A percentile compares a stretch with the other conserved stretches of the same genome.
These are phyloP conservation scores for Hedychridium roseum DNA, from an alignment of 2,888 invertebrate species.

Conservation along the genomic window DNA sequence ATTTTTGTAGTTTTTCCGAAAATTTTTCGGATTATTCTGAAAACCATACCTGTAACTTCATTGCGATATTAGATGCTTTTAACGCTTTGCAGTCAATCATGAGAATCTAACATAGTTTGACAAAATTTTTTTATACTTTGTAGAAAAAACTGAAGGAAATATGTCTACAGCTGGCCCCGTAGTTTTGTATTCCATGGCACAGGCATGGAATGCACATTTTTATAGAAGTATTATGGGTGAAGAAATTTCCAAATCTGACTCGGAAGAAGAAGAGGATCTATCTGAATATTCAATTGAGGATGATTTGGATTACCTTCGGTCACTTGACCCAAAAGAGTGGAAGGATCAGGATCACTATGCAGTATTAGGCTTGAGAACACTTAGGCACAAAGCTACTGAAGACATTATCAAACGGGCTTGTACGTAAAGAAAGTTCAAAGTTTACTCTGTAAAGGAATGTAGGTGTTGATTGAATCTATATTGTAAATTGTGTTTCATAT, in stretches of 20 bases:
- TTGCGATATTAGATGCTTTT: not conserved
- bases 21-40: not conserved
- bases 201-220: slow-evolving; percentile 54
- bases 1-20: not conserved
- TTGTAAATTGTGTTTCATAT: not conserved
- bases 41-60: not conserved
- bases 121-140: not conserved
- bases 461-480: slow-evolving; percentile 22
- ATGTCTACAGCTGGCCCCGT: slow-evolving; percentile 49
- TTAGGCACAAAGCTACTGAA: slow-evolving; percentile 86
- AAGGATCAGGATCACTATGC: slow-evolving; percentile 98
- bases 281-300: slow-evolving; percentile 70
- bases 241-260: slow-evolving; percentile 43
- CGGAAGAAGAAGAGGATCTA: slow-evolving; percentile 57
- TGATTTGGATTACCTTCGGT: slow-evolving; percentile 83
- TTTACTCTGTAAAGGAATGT: slow-evolving; percentile 31
- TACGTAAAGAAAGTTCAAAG: slow-evolving; percentile 64
- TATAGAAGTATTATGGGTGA: slow-evolving; percentile 42
- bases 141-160: slow-evolving; percentile 16
- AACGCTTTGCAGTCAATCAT: not conserved
- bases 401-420: slow-evolving; percentile 95
- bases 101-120: not conserved
- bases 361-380: slow-evolving; percentile 87
- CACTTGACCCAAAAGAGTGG: slow-evolving; percentile 95
- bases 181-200: slow-evolving; percentile 55